Evolutionary conservation across 2,888 invertebrate species (phyloP), one percentile per base, ranked within the genome.

Genomic region (Lissocephala sabroskyi): DNA sequence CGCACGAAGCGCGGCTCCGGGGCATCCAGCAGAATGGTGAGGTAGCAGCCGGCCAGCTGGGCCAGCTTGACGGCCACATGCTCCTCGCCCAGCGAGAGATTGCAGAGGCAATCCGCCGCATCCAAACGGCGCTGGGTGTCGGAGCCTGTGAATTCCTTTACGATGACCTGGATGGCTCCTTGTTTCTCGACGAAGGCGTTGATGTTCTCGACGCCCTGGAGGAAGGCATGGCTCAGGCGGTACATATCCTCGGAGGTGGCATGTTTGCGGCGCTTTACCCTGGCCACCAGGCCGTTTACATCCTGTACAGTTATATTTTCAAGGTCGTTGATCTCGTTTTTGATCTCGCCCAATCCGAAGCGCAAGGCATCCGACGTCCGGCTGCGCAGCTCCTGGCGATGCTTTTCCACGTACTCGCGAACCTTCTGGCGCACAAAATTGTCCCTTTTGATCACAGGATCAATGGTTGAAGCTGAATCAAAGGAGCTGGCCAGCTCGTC

Each of bases 241-340:
- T 79, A 79, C 68, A 85, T 68, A 17, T 85, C 85, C 5, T 81
- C 79, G 1, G 51, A 32, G 0, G 70, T 64, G 1, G 84, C 84
- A 59, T 80, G 81, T 45, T 82, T 84, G 0, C 79, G 78, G 0
- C 84, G 61, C 48, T 84, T 85, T 2, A 84, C 83, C 9, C 82
- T 63, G 1, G 56, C 51, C 0, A 80, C 81, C 42, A 85, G 41
- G 1, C 80, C 83, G 2, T 48, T 48, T 0, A 85, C 79, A 64
- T 85, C 84, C 9, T 80, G 77, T 17, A 63, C 70, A 0, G 66
- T 67, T 2, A 84, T 43, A 35, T 74, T 70, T 5, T 82, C 79
- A 19, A 82, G 47, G 23, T 83, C 80, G 0, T 41, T 19, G 2
- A 83, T 62, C 26, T 75, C 62, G 2, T 62, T 48, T 36, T 71